Evolutionary conservation across 2,797 vertebrate genomes (phyloP), one percentile per base, ranked within the genome.

Genomic region (Simalia tracyae): DNA sequence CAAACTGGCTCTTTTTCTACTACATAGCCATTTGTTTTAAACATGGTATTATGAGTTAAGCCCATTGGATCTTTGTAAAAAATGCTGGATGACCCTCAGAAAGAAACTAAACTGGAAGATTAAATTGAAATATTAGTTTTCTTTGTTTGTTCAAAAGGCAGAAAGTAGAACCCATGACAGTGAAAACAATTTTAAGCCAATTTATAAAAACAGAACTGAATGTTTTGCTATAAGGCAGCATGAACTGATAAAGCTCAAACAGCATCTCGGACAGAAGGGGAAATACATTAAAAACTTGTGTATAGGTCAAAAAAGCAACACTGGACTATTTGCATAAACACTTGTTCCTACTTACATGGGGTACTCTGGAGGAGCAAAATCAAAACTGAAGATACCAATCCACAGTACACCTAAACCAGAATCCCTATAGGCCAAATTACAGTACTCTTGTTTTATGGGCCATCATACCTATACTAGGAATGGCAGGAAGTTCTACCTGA

Each of bases 171-270:
- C 86, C 68, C 57, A 28, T 28, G 85, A 54, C 28, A 91, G 12
- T 2, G 19, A 86, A 68, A 57, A 46, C 54, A 66, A 59, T 28
- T 19, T 66, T 19, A 86, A 68, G 14, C n/a, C 66, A 19, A 72
- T 72, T 46, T 91, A 10, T 36, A 86, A 42, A 90, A 84, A 17
- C 85, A 84, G 59, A 85, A 90, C 89, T 50, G 76, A 86, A 86
- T 63, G 26, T n/a, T 28, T 22, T 17, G 15, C 17, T 85, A 10
- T 5, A 56, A 87, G 64, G 14, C 66, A 26, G 24, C 56, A 87
- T 28, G 50, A 54, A 76, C 9, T 19, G 56, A 42, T 22, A 59
- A 76, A 87, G 87, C 36, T 5, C 9, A 10, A 63, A 84, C 46
- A 84, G 59, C 5, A 57, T 26, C 4, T 46, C 26, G 63, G 59